Percentiles rank a stretch among this genome's conserved stretches.
These are phyloP conservation scores for Augochlora pura DNA, from an alignment of 1,140 invertebrate genomes.

Conservation along the genomic window DNA sequence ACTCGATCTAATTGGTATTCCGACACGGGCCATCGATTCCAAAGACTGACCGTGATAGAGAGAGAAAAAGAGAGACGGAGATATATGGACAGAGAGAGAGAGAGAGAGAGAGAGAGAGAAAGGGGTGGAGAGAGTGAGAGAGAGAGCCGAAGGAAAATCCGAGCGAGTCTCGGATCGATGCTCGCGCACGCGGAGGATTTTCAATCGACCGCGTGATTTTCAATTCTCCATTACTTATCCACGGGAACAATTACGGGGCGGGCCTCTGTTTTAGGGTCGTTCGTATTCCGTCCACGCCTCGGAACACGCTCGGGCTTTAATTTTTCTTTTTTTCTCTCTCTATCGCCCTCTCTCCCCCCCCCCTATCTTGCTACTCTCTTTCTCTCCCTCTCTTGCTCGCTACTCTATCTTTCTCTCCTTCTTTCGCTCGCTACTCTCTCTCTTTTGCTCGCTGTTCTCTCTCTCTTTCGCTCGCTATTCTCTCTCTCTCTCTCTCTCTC, in stretches of 20 bases:
- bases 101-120: no score
- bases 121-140: no score
- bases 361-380: no score
- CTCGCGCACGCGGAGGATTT: neutral
- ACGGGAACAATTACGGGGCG: constrained; percentile 29
- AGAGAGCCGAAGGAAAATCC: neutral
- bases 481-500: no score
- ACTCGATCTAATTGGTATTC: neutral
- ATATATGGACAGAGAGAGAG: no score
- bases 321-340: neutral
- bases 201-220: constrained; percentile 27
- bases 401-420: no score
- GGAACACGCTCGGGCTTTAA: constrained; percentile 5
- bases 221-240: constrained; percentile 39
- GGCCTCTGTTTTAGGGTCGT: constrained; percentile 29
- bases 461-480: neutral
- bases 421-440: no score
- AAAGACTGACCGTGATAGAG: neutral
- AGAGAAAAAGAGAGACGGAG: no score
- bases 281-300: constrained; percentile 32
- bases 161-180: neutral
- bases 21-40: neutral
- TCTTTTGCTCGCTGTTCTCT: no score
- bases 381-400: no score
- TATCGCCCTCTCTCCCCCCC: no score